Conservation (phyloP, 1,140 invertebrate genomes). For the Chrysomallon squamiferum region DNA sequence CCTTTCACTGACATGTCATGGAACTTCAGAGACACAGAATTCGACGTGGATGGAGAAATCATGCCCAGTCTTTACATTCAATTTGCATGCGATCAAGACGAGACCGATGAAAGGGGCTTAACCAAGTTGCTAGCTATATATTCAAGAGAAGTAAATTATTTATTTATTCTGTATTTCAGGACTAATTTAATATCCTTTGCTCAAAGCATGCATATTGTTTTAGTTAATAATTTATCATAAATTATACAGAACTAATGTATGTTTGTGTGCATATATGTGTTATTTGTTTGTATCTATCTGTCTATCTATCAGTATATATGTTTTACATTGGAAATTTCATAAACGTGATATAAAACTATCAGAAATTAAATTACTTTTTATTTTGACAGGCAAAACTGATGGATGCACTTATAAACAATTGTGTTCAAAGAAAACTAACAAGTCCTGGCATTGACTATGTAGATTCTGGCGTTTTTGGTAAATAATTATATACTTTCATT, state of each 20-base stretch:
- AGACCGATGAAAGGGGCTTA: constrained; percentile 11
- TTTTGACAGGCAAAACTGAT: constrained; percentile 78
- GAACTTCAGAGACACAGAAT: constrained; percentile 84
- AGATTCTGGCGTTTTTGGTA: constrained; percentile 22
- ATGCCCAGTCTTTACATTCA: constrained; percentile 87
- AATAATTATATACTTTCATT: too few species aligned
- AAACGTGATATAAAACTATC: too few species aligned
- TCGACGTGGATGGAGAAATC: constrained; percentile 84
- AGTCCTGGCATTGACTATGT: constrained; percentile 23
- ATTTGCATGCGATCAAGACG: constrained; percentile 73
- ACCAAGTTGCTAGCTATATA: constrained; percentile 45
- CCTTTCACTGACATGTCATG: constrained; percentile 88
- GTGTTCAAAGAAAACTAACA: constrained; percentile 69
- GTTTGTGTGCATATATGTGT: too few species aligned
- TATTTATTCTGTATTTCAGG: neutral
- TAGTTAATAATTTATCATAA: too few species aligned
- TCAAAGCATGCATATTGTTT: too few species aligned
- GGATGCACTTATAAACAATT: constrained; percentile 87
- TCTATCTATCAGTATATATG: too few species aligned
- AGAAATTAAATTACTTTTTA: neutral
- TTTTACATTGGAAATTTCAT: too few species aligned
- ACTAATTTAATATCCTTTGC: too few species aligned
- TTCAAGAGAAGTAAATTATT: constrained; percentile 34
- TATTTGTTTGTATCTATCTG: too few species aligned
- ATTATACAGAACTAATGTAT: too few species aligned